Base-by-base conservation (phyloP, 2,888 invertebrate genomes). In the Stratiomys singularior region DNA sequence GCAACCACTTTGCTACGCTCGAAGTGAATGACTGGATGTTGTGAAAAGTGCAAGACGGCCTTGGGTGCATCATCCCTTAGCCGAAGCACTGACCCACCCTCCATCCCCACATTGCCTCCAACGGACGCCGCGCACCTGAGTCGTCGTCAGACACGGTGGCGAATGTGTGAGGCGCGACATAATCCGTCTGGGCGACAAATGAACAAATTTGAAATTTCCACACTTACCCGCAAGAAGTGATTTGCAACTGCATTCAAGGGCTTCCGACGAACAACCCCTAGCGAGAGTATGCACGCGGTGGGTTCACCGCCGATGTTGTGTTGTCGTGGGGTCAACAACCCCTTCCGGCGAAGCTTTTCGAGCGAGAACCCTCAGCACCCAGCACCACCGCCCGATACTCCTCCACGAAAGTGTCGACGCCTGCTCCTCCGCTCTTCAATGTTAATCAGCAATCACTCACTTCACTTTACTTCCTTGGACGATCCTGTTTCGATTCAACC, bases 301-400 rank as follows among this genome's bases (percentile, higher is more conserved):
- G 37, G 37, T 37, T 37, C 37, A 37, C 37, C 37, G 5, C 37
- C 37, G 37, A 37, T 37, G 37, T 37, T 18, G 25, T 25, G 21
- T 25, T 18, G 52, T 52, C n/a, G n/a, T 52, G 18, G 58, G 74
- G 74, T 74, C 74, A 60, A 74, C 74, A 74, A 74, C 74, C 74
- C 60, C 60, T 74, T 74, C 58, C 47, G 58, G 44, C 21, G 28
- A 25, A 60, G 60, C 60, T 60, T 74, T 58, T 72, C 30, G n/a
- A 15, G 21, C n/a, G 25, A 37, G n/a, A 23, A 23, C 27, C 28
- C 21, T n/a, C 25, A n/a, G 18, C 69, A 28, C 60, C 60, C 74
- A 60, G 4, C 30, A 60, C 60, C 74, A 74, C 58, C 74, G 28
- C 52, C 72, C 18, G 30, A n/a, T 30, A 30, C 72, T 27, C 60